These are phyloP conservation scores for Druceiella hillmani DNA, from an alignment of 2,888 invertebrate genomes.

Conservation along the genomic window DNA sequence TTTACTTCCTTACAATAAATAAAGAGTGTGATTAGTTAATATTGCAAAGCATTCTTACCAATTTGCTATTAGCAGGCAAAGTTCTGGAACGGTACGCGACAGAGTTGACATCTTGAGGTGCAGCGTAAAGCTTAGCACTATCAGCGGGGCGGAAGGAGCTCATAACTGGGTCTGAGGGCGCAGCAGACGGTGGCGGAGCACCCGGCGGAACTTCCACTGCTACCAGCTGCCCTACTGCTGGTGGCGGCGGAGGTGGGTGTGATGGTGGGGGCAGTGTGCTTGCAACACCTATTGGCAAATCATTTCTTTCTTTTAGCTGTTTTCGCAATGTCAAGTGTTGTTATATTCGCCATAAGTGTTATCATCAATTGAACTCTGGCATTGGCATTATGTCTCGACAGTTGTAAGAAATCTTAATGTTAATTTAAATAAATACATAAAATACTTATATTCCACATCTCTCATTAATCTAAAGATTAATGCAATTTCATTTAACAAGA, in stretches of 20 bases:
- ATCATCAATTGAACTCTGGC: too few species aligned
- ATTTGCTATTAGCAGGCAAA: neutral
- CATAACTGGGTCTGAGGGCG: slow-evolving; percentile 56
- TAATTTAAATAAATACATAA: too few species aligned
- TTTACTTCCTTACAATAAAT: too few species aligned
- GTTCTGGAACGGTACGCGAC: slow-evolving; percentile 55
- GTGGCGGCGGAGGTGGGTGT: slow-evolving; percentile 78
- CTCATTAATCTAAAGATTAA: too few species aligned
- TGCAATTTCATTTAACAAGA: too few species aligned
- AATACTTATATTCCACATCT: too few species aligned
- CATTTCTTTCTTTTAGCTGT: too few species aligned
- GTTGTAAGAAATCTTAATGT: too few species aligned
- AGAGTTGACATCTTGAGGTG: slow-evolving; percentile 76
- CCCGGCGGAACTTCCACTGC: slow-evolving; percentile 56
- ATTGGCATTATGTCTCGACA: too few species aligned
- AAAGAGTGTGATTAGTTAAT: slow-evolving; percentile 4
- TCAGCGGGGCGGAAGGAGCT: slow-evolving; percentile 88
- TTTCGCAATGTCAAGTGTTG: too few species aligned
- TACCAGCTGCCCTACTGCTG: slow-evolving; percentile 56
- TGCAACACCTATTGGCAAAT: slow-evolving; percentile 26
- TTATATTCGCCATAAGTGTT: too few species aligned
- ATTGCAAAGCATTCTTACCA: neutral
- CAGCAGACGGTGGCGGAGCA: slow-evolving; percentile 33
- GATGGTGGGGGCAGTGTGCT: slow-evolving; percentile 68
- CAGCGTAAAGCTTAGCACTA: slow-evolving; percentile 83